Conservation (phyloP, 2,113 vertebrate genomes). For the Nycticebus coucang region DNA sequence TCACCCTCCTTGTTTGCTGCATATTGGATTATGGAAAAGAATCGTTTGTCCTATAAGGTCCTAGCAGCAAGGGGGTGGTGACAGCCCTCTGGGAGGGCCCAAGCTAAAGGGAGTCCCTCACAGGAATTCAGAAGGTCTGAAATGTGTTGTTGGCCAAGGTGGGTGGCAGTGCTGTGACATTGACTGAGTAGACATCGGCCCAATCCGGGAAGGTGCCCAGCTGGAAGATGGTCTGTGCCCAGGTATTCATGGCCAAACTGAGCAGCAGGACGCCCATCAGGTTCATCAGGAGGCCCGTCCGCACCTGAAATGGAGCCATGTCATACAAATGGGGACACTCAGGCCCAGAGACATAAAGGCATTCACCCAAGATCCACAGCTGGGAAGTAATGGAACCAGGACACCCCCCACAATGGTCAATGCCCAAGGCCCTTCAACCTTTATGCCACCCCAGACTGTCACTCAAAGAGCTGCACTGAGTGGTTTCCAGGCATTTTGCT, state of each 20-base stretch:
- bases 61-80: constrained; percentile 56
- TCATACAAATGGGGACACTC: neutral
- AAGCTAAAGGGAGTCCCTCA: constrained; percentile 66
- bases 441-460: neutral
- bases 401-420: rapidly evolving
- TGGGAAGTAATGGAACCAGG: neutral
- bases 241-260: constrained; percentile 96
- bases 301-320: constrained; percentile 87
- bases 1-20: neutral
- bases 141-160: constrained; percentile 81
- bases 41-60: constrained; percentile 49
- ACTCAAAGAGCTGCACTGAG: neutral
- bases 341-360: neutral
- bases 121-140: constrained; percentile 80
- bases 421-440: neutral
- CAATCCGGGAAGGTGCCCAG: constrained; percentile 93
- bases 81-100: constrained; percentile 69
- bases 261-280: constrained; percentile 93
- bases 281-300: constrained; percentile 96
- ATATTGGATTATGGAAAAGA: constrained; percentile 54
- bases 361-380: neutral
- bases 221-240: constrained; percentile 93
- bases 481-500: neutral
- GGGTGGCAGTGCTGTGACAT: constrained; percentile 79
- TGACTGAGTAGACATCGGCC: constrained; percentile 86